Base-by-base conservation (phyloP, 2,888 invertebrate species). In the Polymixis flavicincta region DNA sequence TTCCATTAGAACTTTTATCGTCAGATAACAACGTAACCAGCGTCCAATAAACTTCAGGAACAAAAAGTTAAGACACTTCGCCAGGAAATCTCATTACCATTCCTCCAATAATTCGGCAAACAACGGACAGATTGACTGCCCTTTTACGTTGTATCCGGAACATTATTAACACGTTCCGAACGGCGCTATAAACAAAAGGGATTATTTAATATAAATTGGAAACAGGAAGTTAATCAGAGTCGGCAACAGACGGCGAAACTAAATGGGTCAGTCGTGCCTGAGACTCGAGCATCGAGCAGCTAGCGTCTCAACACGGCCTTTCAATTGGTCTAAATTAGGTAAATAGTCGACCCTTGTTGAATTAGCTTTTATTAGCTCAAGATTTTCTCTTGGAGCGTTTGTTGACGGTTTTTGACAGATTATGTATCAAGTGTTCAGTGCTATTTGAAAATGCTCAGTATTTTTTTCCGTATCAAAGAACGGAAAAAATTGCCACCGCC, bases 181-280 rank as follows among this genome's bases (percentile, higher is more conserved):
- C 71, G 80, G 75, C 76, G 76, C 88, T 84, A 84, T 89, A 88
- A 92, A 93, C 92, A 93, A 93, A 93, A 91, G 90, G 90, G 88
- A 86, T 90, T 91, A 91, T 92, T 93, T 93, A 94, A 94, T 93
- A 94, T 92, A 92, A 94, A 94, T 95, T 94, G 92, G 92, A 93
- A 94, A 94, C 94, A 92, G 94, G 94, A 95, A 94, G 94, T 94
- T 94, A 95, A 95, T 95, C 94, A 94, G 92, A 91, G 91, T 89
- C 90, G 89, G 92, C 92, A 92, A 92, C 93, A 93, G 93, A 91
- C 92, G 90, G 87, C 81, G 70, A 87, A 84, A 88, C 83, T 89
- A 95, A 95, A 93, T 92, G 89, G 94, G 93, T 93, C 94, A 93
- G 90, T 89, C 91, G 85, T 80, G 84, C 74, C 75, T 69, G 83